These are phyloP conservation scores for Sinocyclocheilus anophthalmus DNA, from an alignment of 2,113 vertebrate species.

Conservation along the genomic window DNA sequence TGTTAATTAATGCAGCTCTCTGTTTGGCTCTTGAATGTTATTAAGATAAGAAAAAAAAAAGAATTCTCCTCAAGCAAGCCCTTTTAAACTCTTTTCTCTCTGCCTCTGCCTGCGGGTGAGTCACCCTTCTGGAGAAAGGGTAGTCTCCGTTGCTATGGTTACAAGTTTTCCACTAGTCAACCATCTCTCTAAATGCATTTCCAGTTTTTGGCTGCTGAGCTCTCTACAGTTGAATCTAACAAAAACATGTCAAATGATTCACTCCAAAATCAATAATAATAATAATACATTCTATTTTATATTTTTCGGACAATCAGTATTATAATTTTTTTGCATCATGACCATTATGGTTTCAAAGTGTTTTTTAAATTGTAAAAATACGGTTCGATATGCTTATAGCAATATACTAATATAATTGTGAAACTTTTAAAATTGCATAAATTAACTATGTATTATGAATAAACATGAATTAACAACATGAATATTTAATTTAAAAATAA, in stretches of 20 bases:
- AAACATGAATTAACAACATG: not conserved
- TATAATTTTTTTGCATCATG: not conserved
- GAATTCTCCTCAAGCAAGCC: conserved; percentile 28
- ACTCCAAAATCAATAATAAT: not conserved
- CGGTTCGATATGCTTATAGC: too few species aligned
- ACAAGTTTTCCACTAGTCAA: not conserved
- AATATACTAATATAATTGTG: not conserved
- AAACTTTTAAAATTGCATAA: not conserved
- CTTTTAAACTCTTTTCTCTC: conserved; percentile 11
- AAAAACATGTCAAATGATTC: not conserved
- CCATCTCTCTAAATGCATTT: not conserved
- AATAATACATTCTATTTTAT: too few species aligned
- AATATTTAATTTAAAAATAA: not conserved
- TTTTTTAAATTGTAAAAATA: too few species aligned
- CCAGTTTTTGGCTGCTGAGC: not conserved
- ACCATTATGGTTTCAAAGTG: not conserved
- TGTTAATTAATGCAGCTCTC: conserved; percentile 6
- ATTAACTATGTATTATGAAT: not conserved
- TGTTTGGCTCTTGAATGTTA: conserved; percentile 5
- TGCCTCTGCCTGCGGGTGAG: too few species aligned
- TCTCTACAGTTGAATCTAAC: too few species aligned
- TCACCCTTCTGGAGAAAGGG: not conserved
- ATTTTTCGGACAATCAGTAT: not conserved
- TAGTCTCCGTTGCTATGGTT: conserved; percentile 48
- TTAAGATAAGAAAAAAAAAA: not conserved